Evolutionary conservation across 1,140 invertebrate genomes (phyloP).

Genomic region (Drosophila sp.): DNA sequence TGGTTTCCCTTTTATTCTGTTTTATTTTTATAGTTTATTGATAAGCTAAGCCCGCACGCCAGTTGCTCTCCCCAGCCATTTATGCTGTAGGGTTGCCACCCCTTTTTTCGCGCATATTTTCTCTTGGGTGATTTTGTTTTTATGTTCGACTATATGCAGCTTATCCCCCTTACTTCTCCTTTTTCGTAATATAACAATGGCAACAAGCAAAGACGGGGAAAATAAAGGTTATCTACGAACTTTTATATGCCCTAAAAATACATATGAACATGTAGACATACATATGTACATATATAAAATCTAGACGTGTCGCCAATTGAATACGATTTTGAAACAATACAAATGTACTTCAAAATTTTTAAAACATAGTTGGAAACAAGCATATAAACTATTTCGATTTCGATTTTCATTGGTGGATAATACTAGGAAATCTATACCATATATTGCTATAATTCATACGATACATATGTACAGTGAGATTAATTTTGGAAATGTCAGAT

Average conservation of each 20-base stretch:
- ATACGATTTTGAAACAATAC: no score
- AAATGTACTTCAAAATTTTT: no score
- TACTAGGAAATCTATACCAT: no score
- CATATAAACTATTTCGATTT: no score
- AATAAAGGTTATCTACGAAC: constrained; percentile 1
- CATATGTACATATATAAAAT: background rate
- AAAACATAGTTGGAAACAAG: no score
- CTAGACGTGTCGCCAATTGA: no score
- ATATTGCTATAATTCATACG: no score
- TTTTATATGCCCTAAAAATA: constrained; percentile 28
- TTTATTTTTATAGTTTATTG: constrained; percentile 77
- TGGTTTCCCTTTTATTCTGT: constrained; percentile 2
- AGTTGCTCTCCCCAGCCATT: constrained; percentile 24
- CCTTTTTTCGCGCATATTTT: constrained; percentile 50
- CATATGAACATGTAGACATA: background rate
- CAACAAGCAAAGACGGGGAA: constrained; percentile 16
- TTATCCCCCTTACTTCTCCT: background rate
- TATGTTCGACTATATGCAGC: constrained; percentile 47
- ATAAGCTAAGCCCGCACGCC: constrained; percentile 62
- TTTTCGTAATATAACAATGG: constrained; percentile 9
- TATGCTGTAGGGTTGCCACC: constrained; percentile 55
- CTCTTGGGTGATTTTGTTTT: constrained; percentile 55
- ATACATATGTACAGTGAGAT: background rate
- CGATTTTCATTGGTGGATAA: no score
- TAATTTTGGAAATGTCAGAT: background rate